Conservation (phyloP, 2,113 vertebrate species). For the Oenanthe oenanthe region DNA sequence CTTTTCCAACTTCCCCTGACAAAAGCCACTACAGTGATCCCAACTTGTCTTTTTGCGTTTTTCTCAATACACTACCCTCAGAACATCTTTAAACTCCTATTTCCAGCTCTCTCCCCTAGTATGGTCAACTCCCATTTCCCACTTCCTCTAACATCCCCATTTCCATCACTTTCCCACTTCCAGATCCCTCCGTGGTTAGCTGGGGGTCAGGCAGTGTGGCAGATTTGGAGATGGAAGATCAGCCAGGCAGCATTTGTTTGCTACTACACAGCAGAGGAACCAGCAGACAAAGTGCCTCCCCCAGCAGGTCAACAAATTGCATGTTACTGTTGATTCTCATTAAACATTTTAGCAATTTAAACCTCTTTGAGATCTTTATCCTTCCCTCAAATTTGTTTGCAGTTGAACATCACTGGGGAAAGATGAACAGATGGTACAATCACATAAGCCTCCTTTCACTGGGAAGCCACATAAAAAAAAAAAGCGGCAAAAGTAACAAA, state of each 20-base stretch:
- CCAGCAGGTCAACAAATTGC: not conserved
- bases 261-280: not conserved
- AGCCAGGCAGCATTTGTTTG: not conserved
- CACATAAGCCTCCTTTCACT: conserved; percentile 1
- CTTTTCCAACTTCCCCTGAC: not conserved
- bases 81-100: not conserved
- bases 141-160: not conserved
- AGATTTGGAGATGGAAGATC: not conserved
- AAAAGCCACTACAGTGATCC: not conserved
- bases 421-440: not conserved
- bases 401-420: not conserved
- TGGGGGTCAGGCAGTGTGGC: not conserved
- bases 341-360: not conserved
- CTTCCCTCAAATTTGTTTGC: not conserved
- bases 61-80: not conserved
- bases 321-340: not conserved
- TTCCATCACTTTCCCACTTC: not conserved
- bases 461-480: not conserved
- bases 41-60: not conserved
- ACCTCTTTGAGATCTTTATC: conserved; percentile 13
- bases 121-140: not conserved
- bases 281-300: not conserved
- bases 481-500: not conserved
- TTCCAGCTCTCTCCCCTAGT: not conserved
- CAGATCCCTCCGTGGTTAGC: not conserved